These are phyloP conservation scores for Heterotilapia buettikoferi DNA, from an alignment of 2,113 vertebrate genomes.

Conservation along the genomic window DNA sequence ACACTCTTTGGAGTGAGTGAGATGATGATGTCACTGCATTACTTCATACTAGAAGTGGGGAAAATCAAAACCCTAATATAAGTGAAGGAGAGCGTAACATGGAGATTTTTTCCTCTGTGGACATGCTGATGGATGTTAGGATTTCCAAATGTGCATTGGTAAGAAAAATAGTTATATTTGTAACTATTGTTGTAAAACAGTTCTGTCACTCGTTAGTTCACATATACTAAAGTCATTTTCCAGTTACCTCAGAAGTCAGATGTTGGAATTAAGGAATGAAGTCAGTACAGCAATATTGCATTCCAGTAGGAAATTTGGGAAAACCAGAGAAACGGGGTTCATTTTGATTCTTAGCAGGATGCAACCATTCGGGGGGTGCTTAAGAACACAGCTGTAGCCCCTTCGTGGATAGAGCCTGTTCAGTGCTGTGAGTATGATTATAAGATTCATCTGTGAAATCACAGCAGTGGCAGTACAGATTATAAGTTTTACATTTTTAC, in stretches of 20 bases:
- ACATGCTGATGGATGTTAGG: background rate
- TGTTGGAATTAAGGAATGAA: background rate
- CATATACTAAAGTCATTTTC: background rate
- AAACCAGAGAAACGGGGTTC: background rate
- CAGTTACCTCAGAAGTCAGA: background rate
- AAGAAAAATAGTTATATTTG: background rate
- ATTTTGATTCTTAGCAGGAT: background rate
- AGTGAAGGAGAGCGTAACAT: rapidly evolving
- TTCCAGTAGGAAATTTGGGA: background rate
- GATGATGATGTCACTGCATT: background rate
- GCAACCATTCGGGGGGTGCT: background rate
- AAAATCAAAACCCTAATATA: background rate
- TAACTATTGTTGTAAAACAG: background rate
- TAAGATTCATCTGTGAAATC: background rate
- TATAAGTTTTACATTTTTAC: background rate
- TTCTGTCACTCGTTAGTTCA: background rate
- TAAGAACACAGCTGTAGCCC: background rate
- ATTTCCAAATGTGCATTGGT: background rate
- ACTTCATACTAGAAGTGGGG: background rate
- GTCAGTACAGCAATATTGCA: background rate
- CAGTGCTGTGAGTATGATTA: background rate
- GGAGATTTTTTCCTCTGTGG: background rate
- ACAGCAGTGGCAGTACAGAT: background rate
- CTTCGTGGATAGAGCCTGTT: background rate
- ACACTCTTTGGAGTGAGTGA: background rate